These are phyloP conservation scores for Clunio marinus DNA, from an alignment of 2,888 invertebrate genomes.

Conservation along the genomic window DNA sequence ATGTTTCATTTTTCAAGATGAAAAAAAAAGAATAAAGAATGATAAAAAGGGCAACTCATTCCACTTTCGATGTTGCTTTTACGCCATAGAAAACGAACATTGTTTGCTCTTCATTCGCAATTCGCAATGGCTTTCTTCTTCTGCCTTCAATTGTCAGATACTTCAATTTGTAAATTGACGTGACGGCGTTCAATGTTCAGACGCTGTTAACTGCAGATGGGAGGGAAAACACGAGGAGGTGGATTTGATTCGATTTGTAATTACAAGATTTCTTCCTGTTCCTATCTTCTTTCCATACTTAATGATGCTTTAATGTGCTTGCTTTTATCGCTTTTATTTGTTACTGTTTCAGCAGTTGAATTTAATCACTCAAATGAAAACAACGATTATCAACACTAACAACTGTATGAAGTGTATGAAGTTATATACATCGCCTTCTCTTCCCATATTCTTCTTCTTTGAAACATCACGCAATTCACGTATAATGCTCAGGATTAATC, in stretches of 20 bases:
- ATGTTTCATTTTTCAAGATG: slow-evolving; percentile 14
- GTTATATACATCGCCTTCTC: background rate
- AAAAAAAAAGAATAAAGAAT: too few relatives aligned
- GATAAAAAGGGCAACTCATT: too few relatives aligned
- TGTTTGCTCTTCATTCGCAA: background rate
- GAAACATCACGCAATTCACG: background rate
- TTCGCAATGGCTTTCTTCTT: background rate
- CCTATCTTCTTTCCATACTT: slow-evolving; percentile 9
- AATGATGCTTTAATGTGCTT: slow-evolving; percentile 7
- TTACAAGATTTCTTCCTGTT: slow-evolving; percentile 3
- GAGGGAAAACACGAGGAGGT: background rate
- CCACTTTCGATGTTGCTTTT: background rate
- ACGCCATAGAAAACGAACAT: background rate
- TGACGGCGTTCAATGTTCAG: too few relatives aligned
- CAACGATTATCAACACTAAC: slow-evolving; percentile 7
- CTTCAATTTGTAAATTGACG: too few relatives aligned
- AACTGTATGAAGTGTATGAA: slow-evolving; percentile 13
- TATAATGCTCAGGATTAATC: slow-evolving; percentile 25
- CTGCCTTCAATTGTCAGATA: background rate
- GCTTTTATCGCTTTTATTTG: background rate
- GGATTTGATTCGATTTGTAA: slow-evolving; percentile 4
- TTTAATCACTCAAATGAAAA: slow-evolving; percentile 2
- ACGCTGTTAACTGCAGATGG: too few relatives aligned
- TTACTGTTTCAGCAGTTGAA: background rate
- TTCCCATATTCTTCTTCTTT: too few relatives aligned